A percentile compares a stretch with the other conserved stretches of the same genome.
Evolutionary conservation across 2,888 invertebrate species (phyloP).

Genomic region (Epicampocera succincta): DNA sequence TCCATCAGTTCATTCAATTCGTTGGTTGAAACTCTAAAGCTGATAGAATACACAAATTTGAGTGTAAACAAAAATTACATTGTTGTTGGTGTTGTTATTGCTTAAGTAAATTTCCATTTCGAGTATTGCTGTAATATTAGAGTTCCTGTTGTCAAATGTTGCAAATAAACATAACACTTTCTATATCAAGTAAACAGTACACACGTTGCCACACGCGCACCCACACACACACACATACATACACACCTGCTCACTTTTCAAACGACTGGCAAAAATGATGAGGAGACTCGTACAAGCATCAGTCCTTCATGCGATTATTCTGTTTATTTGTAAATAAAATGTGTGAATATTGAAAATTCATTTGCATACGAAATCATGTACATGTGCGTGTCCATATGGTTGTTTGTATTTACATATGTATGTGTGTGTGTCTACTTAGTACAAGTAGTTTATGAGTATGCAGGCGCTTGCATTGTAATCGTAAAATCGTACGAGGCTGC

Average conservation of each 20-base stretch:
- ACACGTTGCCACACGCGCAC: not conserved
- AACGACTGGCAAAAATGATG: not conserved
- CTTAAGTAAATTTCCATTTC: conserved; percentile 38
- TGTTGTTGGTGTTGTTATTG: conserved; percentile 16
- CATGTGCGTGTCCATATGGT: not conserved
- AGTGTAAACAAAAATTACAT: conserved; percentile 9
- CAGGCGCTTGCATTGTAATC: conserved; percentile 24
- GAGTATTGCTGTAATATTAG: conserved; percentile 21
- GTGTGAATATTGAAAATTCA: conserved; percentile 17
- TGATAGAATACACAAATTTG: conserved; percentile 19
- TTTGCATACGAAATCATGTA: conserved; percentile 12
- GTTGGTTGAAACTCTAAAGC: not conserved
- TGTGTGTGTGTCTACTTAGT: not conserved
- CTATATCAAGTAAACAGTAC: conserved; percentile 48
- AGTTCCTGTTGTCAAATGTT: conserved; percentile 56
- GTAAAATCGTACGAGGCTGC: not conserved
- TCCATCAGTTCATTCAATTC: not conserved
- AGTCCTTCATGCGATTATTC: not conserved
- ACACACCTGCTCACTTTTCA: no score
- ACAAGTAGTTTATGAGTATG: conserved; percentile 25
- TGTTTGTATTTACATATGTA: not conserved
- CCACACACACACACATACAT: not conserved
- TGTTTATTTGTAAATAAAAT: not conserved
- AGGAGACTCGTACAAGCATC: no score
- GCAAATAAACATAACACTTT: conserved; percentile 60